Percentiles rank a stretch among this genome's conserved stretches.
phyloP scores from a whole-genome alignment of 1,140 invertebrate genomes.

The Drosophila orosa region DNA sequence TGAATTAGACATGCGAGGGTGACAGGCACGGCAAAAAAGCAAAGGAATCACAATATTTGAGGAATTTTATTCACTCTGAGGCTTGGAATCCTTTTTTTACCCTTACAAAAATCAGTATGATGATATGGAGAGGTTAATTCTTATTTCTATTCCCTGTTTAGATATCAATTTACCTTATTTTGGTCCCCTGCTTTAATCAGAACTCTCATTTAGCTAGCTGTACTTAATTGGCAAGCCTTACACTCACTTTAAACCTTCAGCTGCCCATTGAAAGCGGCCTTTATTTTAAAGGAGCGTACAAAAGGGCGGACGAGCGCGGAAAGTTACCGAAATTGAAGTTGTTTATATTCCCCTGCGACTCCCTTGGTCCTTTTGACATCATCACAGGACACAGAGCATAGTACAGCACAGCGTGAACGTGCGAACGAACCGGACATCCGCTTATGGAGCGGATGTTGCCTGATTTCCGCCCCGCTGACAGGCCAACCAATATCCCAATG shows the following conservation, averaged over 20 bases:
- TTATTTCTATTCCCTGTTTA: no score
- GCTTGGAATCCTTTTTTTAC: neutral
- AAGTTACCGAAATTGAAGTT: constrained; percentile 26
- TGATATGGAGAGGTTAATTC: no score
- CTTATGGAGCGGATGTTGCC: constrained; percentile 76
- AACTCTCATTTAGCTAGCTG: neutral
- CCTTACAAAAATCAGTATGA: neutral
- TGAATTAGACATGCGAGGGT: constrained; percentile 45
- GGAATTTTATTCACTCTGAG: neutral
- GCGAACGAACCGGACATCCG: constrained; percentile 77
- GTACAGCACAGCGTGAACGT: constrained; percentile 67
- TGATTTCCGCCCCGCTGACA: constrained; percentile 75
- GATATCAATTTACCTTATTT: neutral
- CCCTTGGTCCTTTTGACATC: neutral
- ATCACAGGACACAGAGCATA: neutral
- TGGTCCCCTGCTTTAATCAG: neutral
- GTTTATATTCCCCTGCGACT: constrained; percentile 5
- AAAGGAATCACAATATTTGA: constrained; percentile 3
- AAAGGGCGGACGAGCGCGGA: neutral
- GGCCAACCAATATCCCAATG: constrained; percentile 38
- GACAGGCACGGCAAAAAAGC: constrained; percentile 5
- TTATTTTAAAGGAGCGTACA: constrained; percentile 2
- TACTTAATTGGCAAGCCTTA: neutral
- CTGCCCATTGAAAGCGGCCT: neutral
- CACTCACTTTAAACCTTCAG: neutral